A percentile compares a stretch with the other conserved stretches of the same genome.
phyloP scores from a whole-genome alignment of 92 coral and sea anemone species.

The Umimayanthus kanabou region DNA sequence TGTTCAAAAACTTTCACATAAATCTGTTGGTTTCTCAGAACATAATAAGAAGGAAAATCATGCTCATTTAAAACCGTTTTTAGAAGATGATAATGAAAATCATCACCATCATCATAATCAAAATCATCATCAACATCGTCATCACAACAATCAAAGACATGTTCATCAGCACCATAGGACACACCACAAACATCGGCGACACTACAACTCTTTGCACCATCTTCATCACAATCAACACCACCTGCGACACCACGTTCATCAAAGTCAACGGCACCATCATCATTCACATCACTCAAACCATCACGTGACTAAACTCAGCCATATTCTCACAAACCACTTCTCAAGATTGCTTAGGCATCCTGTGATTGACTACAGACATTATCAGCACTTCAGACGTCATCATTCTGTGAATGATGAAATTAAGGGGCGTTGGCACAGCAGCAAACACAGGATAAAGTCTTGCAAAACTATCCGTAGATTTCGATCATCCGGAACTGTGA shows the following conservation, averaged over 20 bases:
- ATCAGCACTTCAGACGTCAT: constrained; percentile 61
- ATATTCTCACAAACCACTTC: neutral
- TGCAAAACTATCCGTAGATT: constrained; percentile 73
- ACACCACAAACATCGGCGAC: neutral
- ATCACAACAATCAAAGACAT: neutral
- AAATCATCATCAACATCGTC: neutral
- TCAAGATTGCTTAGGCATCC: constrained; percentile 37
- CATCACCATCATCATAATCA: neutral
- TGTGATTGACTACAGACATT: constrained; percentile 67
- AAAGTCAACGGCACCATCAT: constrained; percentile 21
- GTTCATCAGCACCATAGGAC: neutral
- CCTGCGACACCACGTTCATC: neutral
- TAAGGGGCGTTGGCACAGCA: constrained; percentile 77
- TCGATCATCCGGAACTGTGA: constrained; percentile 77
- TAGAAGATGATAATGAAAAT: neutral
- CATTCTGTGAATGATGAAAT: constrained; percentile 79
- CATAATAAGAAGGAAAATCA: neutral
- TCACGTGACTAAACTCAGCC: neutral
- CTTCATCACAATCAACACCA: constrained; percentile 4
- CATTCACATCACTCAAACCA: constrained; percentile 16
- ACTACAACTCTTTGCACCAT: neutral
- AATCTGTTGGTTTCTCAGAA: neutral
- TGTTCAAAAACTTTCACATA: neutral
- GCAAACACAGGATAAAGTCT: constrained; percentile 62
- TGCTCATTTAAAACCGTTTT: neutral